Conservation (phyloP, 2,797 vertebrate genomes). For the Acestrorhynchus altus region DNA sequence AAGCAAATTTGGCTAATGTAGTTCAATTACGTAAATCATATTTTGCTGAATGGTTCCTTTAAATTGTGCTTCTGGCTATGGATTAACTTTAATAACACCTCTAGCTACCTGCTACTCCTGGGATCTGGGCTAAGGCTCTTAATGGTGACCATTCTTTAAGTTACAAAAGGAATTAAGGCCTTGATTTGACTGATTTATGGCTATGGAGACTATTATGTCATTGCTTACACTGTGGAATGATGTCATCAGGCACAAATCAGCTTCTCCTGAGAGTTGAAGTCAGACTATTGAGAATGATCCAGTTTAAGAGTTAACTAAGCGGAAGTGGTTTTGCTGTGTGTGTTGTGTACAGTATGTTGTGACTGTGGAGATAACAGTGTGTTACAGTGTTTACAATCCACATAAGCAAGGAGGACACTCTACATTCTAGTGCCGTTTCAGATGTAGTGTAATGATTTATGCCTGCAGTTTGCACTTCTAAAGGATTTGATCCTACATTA, state of each 20-base stretch:
- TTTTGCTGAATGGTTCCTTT: neutral
- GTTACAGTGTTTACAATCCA: no score
- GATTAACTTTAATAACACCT: constrained; percentile 19
- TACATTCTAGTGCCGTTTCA: no score
- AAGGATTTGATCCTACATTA: no score
- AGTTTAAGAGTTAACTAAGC: neutral
- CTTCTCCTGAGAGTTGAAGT: neutral
- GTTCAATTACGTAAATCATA: neutral
- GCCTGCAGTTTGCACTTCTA: no score
- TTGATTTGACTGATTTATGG: constrained; percentile 22
- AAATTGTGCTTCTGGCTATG: constrained; percentile 19
- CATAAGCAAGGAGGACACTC: no score
- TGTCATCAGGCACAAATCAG: neutral
- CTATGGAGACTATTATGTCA: neutral
- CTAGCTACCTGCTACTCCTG: constrained; percentile 19
- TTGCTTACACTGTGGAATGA: neutral
- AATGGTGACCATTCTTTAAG: constrained; percentile 19
- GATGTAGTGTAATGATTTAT: no score
- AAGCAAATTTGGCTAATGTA: neutral
- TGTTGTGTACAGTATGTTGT: no score
- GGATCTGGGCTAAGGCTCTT: neutral
- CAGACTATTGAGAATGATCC: neutral
- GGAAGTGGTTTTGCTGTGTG: no score
- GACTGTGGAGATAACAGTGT: no score
- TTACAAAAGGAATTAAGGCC: constrained; percentile 35